Percentiles rank a stretch among this genome's conserved stretches.
Evolutionary conservation across 2,888 invertebrate species (phyloP).

Genomic region (Macroteleia sp.): DNA sequence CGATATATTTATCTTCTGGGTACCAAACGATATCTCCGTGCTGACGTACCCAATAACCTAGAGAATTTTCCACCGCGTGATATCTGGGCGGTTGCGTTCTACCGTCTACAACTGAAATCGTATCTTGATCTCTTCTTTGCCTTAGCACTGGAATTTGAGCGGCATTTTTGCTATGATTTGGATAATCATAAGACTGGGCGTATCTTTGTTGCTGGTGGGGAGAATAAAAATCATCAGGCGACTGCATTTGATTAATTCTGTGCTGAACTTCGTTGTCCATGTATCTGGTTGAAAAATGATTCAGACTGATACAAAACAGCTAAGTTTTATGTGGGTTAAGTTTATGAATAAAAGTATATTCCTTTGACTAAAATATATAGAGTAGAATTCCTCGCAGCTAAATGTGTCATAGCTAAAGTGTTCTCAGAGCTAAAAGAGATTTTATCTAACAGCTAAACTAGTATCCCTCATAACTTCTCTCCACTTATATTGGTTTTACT

Average conservation of each 20-base stretch:
- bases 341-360: too few relatives aligned
- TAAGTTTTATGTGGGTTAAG: too few relatives aligned
- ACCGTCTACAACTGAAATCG: slow-evolving; percentile 25
- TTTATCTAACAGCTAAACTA: too few relatives aligned
- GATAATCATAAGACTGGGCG: slow-evolving; percentile 68
- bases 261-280: slow-evolving; percentile 70
- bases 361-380: too few relatives aligned
- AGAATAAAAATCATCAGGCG: slow-evolving; percentile 70
- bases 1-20: slow-evolving; percentile 74
- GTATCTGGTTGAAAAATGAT: too few relatives aligned
- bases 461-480: too few relatives aligned
- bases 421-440: too few relatives aligned
- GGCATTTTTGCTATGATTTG: slow-evolving; percentile 65
- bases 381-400: too few relatives aligned
- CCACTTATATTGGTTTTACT: too few relatives aligned
- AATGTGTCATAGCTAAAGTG: too few relatives aligned
- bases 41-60: slow-evolving; percentile 78
- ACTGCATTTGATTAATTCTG: slow-evolving; percentile 65
- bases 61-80: slow-evolving; percentile 68
- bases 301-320: too few relatives aligned
- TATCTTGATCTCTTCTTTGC: slow-evolving; percentile 49
- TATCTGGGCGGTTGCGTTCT: slow-evolving; percentile 41
- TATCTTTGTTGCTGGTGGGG: slow-evolving; percentile 63
- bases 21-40: slow-evolving; percentile 81
- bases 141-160: slow-evolving; percentile 24